phyloP scores from a whole-genome alignment of 2,888 invertebrate species.

The Boloria selene region DNA sequence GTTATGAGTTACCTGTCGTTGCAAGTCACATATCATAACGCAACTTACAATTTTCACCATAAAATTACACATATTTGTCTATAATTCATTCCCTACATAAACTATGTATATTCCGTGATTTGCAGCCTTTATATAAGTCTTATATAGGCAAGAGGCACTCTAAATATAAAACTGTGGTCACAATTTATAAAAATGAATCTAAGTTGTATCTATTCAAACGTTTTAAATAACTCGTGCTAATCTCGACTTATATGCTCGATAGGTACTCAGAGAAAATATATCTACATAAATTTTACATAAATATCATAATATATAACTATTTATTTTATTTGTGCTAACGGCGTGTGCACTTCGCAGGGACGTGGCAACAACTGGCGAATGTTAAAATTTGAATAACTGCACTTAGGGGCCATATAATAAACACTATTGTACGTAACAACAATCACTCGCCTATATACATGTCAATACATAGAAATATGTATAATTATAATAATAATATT shows the following conservation, averaged over 20 bases:
- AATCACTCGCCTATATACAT: constrained; percentile 70
- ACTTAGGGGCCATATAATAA: constrained; percentile 71
- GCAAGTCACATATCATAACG: constrained; percentile 81
- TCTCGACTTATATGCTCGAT: constrained; percentile 68
- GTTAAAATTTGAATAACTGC: constrained; percentile 84
- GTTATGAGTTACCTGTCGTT: constrained; percentile 37
- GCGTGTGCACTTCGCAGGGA: constrained; percentile 75
- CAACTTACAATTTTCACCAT: constrained; percentile 83
- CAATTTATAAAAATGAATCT: constrained; percentile 80
- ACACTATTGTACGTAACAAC: constrained; percentile 63
- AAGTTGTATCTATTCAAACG: constrained; percentile 71
- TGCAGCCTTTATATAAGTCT: constrained; percentile 84
- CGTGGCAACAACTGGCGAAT: constrained; percentile 72
- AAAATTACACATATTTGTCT: constrained; percentile 71
- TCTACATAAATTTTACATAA: constrained; percentile 48
- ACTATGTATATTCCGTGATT: constrained; percentile 81
- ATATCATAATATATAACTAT: constrained; percentile 42
- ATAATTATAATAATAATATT: constrained; percentile 82
- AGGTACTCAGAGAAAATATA: constrained; percentile 62
- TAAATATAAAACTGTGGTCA: constrained; percentile 84
- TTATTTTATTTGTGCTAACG: constrained; percentile 71
- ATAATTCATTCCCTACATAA: constrained; percentile 74
- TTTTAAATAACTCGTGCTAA: constrained; percentile 74
- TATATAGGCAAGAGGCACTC: constrained; percentile 85
- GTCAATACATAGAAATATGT: constrained; percentile 82